These are phyloP conservation scores for Callocephalon fimbriatum DNA, from an alignment of 2,113 vertebrate genomes.

Conservation along the genomic window DNA sequence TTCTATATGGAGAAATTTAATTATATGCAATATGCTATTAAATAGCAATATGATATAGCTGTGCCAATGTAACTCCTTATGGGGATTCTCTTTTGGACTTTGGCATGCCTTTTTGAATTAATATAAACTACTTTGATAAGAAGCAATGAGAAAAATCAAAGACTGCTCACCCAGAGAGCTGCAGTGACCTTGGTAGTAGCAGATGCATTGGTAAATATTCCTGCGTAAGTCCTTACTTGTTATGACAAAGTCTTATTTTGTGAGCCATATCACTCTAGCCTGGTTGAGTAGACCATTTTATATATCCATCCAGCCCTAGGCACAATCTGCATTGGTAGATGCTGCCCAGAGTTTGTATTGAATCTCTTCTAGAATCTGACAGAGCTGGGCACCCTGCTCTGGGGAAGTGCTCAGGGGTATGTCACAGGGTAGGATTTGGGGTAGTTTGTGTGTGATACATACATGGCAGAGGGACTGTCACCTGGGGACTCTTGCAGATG, in stretches of 20 bases:
- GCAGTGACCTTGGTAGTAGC: not conserved
- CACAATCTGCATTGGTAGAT: accelerated
- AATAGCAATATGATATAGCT: not conserved
- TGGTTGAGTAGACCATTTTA: not conserved
- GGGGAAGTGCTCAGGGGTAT: not conserved
- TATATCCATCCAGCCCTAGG: accelerated
- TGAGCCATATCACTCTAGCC: not conserved
- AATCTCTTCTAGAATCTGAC: not conserved
- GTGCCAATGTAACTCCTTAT: not conserved
- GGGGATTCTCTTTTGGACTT: not conserved
- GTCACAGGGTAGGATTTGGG: not conserved
- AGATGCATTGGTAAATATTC: not conserved
- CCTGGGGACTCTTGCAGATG: not conserved
- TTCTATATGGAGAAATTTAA: not conserved
- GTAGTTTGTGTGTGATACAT: accelerated
- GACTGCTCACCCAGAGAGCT: not conserved
- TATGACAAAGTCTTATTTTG: not conserved
- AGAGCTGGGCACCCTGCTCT: not conserved
- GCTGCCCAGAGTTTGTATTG: not conserved
- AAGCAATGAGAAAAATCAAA: not conserved
- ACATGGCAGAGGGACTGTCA: not conserved
- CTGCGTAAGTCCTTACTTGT: not conserved
- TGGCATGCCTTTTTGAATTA: not conserved
- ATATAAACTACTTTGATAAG: not conserved
- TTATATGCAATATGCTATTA: not conserved